Conservation (phyloP, 2,888 invertebrate species). For the Eupithecia tripunctaria region DNA sequence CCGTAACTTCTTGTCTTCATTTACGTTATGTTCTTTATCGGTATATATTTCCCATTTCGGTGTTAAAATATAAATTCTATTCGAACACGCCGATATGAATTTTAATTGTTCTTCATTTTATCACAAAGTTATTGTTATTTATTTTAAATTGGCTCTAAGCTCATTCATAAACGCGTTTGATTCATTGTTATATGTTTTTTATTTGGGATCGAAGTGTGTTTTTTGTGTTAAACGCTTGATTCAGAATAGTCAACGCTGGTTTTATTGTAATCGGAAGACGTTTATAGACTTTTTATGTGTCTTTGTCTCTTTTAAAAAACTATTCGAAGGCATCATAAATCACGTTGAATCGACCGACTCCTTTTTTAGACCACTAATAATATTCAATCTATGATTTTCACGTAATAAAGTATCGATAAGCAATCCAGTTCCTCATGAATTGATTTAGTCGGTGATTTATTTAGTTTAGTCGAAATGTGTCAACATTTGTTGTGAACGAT, state of each 20-base stretch:
- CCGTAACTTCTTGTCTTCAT: conserved; percentile 41
- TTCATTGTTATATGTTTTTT: conserved; percentile 30
- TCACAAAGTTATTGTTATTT: conserved; percentile 31
- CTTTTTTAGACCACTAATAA: conserved; percentile 6
- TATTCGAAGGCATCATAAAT: conserved; percentile 5
- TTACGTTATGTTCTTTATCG: conserved; percentile 40
- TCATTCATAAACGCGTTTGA: conserved; percentile 22
- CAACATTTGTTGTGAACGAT: background rate
- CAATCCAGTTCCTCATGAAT: background rate
- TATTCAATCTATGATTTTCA: conserved; percentile 1
- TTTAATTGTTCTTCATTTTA: conserved; percentile 39
- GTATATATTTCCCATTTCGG: conserved; percentile 33
- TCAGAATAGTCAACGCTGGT: conserved; percentile 12
- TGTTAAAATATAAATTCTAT: conserved; percentile 39
- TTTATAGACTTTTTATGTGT: conserved; percentile 18
- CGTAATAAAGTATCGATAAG: conserved; percentile 3
- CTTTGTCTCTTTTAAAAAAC: conserved; percentile 12
- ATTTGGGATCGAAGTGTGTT: conserved; percentile 17
- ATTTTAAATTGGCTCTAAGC: conserved; percentile 31
- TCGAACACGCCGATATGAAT: conserved; percentile 31
- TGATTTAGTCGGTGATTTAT: conserved; percentile 3
- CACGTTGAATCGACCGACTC: background rate
- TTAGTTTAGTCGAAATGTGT: background rate
- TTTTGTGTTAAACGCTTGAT: conserved; percentile 21
- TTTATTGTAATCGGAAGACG: conserved; percentile 24